These are phyloP conservation scores for Lagodon rhomboides DNA, from an alignment of 2,797 vertebrate genomes.

Conservation along the genomic window DNA sequence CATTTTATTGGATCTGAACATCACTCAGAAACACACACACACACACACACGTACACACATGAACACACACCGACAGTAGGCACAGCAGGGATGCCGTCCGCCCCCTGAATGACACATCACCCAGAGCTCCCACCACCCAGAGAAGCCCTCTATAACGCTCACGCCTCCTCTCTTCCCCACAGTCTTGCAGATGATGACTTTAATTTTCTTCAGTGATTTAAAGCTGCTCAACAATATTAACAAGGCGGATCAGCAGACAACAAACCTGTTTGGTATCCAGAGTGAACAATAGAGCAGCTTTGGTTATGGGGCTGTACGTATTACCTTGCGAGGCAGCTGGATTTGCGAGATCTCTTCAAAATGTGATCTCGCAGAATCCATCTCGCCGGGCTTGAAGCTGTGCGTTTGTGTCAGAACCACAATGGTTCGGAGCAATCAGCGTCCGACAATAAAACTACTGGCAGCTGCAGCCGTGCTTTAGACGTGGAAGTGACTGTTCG, in stretches of 20 bases:
- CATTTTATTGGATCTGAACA: constrained; percentile 48
- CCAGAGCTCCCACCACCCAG: constrained; percentile 44
- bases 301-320: too few species aligned
- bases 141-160: constrained; percentile 34
- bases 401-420: too few species aligned
- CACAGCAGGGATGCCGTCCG: constrained; percentile 54
- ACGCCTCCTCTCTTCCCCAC: constrained; percentile 35
- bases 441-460: too few species aligned
- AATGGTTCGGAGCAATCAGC: too few species aligned
- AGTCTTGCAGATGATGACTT: constrained; percentile 14
- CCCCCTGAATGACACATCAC: constrained; percentile 69
- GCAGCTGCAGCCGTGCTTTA: too few species aligned
- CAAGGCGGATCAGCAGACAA: neutral
- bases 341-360: too few species aligned
- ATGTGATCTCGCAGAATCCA: too few species aligned
- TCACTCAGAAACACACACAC: constrained; percentile 36
- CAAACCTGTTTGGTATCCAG: neutral
- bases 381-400: too few species aligned
- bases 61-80: constrained; percentile 26
- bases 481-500: too few species aligned
- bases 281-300: neutral
- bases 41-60: neutral
- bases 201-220: constrained; percentile 9
- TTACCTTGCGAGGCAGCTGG: too few species aligned
- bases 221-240: constrained; percentile 12